Base-by-base conservation (phyloP, 2,113 vertebrate species). In the Aspidoscelis tigris region DNA sequence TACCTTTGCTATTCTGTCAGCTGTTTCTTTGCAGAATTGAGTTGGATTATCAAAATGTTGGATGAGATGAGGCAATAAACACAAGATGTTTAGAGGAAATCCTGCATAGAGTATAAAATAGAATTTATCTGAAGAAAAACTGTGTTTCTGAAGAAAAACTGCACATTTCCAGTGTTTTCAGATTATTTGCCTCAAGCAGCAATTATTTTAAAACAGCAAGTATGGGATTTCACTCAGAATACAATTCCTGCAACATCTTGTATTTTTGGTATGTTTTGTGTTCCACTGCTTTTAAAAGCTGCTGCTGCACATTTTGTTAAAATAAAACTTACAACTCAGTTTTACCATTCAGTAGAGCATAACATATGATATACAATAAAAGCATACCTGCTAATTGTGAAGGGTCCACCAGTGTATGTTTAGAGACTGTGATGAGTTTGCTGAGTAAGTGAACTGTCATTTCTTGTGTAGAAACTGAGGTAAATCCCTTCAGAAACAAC, bases 1-100 rank as follows among this genome's bases (percentile, higher is more conserved):
- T 95, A 97, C 97, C 96, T 98, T 98, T 85, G 98, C 98, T 90
- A 99, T 99, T 81, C 97, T 98, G 93, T 99, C 99, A 73, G 99
- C 99, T 43, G 98, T 98, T 95, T 99, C 98, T 95, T 98, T 99
- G 92, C 99, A 99, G 95, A 99, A 99, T 53, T 96, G 95, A 82
- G 98, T 99, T 80, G 99, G 99, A 91, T 96, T 99, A 97, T 99
- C 99, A 95, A 99, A 99, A 96, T 99, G 97, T 93, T 98, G 99
- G 90, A 99, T 98, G 93, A 99, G 97, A 92, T 99, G 98, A 87
- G 99, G 99, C 92, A 99, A 96, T 86, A 99, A 97, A 96, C 98
- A 99, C 92, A 99, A 96, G 95, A 99, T 98, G 88, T 99, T 99
- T 90, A 99, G 92, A 86, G 99, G 99, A 93, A 99, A 99, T 91